phyloP scores from a whole-genome alignment of 2,113 vertebrate genomes.

The Fulmarus glacialis region DNA sequence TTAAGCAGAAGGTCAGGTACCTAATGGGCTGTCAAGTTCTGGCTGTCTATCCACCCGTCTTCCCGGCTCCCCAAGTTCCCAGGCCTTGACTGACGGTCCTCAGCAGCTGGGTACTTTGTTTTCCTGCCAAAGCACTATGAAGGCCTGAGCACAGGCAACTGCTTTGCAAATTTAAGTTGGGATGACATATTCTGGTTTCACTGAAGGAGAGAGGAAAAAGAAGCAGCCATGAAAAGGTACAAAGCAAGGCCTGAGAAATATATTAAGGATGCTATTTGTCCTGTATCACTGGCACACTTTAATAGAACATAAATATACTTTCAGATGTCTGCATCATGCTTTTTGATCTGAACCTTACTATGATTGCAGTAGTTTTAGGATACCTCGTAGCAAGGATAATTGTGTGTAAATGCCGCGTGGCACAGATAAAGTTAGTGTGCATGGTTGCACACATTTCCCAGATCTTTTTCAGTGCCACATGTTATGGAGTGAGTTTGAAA shows the following conservation, averaged over 20 bases:
- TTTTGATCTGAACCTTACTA: not conserved
- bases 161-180: not conserved
- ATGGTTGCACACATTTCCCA: not conserved
- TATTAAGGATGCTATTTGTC: not conserved
- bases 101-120: not conserved
- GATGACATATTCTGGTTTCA: not conserved
- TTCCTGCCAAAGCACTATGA: not conserved
- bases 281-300: not conserved
- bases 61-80: not conserved
- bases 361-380: not conserved
- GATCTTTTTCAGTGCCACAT: not conserved
- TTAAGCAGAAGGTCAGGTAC: slow-evolving; percentile 52
- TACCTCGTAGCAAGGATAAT: not conserved
- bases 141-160: not conserved
- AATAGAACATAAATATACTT: not conserved
- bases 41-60: not conserved
- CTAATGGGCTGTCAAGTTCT: slow-evolving; percentile 52
- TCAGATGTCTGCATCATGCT: not conserved
- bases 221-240: not conserved
- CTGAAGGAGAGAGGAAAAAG: not conserved
- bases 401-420: not conserved
- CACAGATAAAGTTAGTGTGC: not conserved
- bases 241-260: not conserved
- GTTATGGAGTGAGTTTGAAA: not conserved
- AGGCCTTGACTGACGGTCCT: slow-evolving; percentile 14